A percentile compares a stretch with the other conserved stretches of the same genome.
Evolutionary conservation across 2,113 vertebrate species (phyloP).

Genomic region (Psettodes erumei): DNA sequence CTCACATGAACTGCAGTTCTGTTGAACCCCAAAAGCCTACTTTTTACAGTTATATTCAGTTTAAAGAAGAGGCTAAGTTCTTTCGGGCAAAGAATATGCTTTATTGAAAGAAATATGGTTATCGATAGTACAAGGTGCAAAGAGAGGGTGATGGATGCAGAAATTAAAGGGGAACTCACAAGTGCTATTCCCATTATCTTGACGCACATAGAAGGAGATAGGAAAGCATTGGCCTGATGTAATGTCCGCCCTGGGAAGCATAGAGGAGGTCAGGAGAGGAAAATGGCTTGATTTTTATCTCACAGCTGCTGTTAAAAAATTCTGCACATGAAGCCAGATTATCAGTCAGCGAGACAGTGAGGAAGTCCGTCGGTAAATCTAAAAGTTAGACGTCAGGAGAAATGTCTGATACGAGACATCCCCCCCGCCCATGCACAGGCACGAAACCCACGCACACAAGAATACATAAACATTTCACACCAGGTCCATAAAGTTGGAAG

Average conservation of each 20-base stretch:
- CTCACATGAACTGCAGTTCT: constrained; percentile 65
- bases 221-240: constrained; percentile 47
- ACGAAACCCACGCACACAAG: not conserved
- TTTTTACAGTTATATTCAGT: constrained; percentile 56
- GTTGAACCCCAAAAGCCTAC: constrained; percentile 58
- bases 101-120: constrained; percentile 52
- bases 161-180: constrained; percentile 57
- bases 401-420: constrained; percentile 8
- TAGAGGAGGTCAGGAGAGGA: constrained; percentile 29
- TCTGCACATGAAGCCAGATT: constrained; percentile 42
- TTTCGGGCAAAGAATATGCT: constrained; percentile 31
- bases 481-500: constrained; percentile 28
- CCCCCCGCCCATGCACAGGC: not conserved
- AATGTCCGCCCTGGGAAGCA: constrained; percentile 54
- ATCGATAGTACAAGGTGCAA: constrained; percentile 29
- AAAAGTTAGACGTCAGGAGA: constrained; percentile 37
- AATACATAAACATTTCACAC: not conserved
- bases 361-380: constrained; percentile 26
- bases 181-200: constrained; percentile 52
- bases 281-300: constrained; percentile 58
- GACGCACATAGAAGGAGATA: constrained; percentile 21
- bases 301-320: constrained; percentile 56
- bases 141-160: constrained; percentile 37
- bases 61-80: constrained; percentile 41
- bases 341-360: constrained; percentile 35